A percentile compares a stretch with the other conserved stretches of the same genome.
These are phyloP conservation scores for Drosophila suboccidentalis DNA, from an alignment of 2,888 invertebrate genomes.

Conservation along the genomic window DNA sequence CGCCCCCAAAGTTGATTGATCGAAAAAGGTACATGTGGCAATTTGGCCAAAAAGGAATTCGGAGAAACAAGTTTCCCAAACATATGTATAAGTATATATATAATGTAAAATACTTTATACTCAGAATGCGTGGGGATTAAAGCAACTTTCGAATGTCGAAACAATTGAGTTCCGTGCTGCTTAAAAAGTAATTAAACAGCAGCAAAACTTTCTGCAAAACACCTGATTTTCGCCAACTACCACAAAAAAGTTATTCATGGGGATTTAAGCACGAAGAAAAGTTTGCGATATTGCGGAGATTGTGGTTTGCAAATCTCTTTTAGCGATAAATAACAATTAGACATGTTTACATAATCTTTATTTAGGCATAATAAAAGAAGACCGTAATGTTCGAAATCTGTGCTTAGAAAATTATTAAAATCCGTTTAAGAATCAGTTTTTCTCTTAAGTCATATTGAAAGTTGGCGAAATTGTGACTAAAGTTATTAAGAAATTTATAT, in stretches of 20 bases:
- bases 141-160: slow-evolving; percentile 9
- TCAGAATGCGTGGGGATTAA: slow-evolving; percentile 1
- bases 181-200: slow-evolving; percentile 23
- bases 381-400: too few species aligned
- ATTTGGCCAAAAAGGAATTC: slow-evolving; percentile 36
- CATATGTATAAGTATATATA: background rate
- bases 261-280: background rate
- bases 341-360: background rate
- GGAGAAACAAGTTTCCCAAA: slow-evolving; percentile 2
- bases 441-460: too few species aligned
- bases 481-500: too few species aligned
- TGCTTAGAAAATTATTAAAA: too few species aligned
- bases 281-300: background rate
- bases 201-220: slow-evolving; percentile 15
- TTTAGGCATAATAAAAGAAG: too few species aligned
- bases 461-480: background rate
- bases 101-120: background rate
- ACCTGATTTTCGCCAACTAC: slow-evolving; percentile 7
- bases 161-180: slow-evolving; percentile 1
- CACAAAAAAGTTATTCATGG: background rate
- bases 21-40: slow-evolving; percentile 58
- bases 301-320: background rate
- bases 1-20: slow-evolving; percentile 58
- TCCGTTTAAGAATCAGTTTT: too few species aligned
- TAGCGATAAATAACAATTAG: background rate